Evolutionary conservation across 2,113 vertebrate species (phyloP).

Genomic region (Chinchilla lanigera): DNA sequence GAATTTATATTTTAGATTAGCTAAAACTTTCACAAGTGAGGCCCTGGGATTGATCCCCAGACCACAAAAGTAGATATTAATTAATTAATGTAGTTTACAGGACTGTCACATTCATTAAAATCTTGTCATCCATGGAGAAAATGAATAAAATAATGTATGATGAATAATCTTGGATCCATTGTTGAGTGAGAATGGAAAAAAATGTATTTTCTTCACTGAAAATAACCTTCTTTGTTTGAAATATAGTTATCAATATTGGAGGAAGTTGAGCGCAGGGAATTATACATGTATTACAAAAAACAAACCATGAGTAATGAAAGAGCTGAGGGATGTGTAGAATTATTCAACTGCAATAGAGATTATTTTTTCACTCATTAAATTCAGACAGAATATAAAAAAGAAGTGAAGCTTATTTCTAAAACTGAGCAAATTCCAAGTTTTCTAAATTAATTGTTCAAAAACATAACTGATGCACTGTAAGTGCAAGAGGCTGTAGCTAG

Average conservation of each 20-base stretch:
- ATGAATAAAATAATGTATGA: not conserved
- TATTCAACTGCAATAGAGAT: not conserved
- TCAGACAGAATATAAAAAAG: not conserved
- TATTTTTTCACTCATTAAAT: not conserved
- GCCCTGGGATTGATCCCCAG: not conserved
- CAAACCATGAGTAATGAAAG: not conserved
- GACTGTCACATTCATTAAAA: not conserved
- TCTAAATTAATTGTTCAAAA: not conserved
- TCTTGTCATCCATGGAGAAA: not conserved
- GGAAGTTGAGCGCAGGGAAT: not conserved
- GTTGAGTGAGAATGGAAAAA: not conserved
- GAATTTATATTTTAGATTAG: not conserved
- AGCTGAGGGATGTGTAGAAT: not conserved
- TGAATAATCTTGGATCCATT: not conserved
- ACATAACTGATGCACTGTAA: not conserved
- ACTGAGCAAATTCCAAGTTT: not conserved
- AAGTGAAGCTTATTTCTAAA: conserved; percentile 7
- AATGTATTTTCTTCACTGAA: not conserved
- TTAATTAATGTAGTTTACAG: not conserved
- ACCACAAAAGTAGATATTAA: not conserved
- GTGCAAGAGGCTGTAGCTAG: not conserved
- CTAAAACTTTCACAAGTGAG: not conserved
- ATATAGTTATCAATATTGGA: not conserved
- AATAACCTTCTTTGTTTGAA: not conserved
- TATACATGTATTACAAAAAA: not conserved